Evolutionary conservation across 2,113 vertebrate species (phyloP).

Genomic region (Xiphophorus maculatus): DNA sequence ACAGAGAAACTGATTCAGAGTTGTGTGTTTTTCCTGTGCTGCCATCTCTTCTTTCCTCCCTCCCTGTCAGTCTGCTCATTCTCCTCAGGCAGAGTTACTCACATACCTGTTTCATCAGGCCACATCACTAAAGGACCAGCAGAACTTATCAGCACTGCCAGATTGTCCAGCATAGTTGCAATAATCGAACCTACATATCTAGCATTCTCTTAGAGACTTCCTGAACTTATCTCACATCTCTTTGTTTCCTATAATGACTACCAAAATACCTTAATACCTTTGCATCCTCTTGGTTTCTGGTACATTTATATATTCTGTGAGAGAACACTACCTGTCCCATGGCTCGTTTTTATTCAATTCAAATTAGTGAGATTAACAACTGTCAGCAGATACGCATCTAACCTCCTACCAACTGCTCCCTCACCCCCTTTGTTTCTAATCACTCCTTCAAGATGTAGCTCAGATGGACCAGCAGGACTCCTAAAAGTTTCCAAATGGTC

Average conservation of each 20-base stretch:
- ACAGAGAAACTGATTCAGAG: conserved; percentile 39
- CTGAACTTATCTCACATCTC: not conserved
- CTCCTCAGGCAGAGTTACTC: not conserved
- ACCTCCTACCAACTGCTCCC: not conserved
- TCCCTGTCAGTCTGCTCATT: not conserved
- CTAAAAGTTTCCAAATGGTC: not conserved
- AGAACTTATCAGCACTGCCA: not conserved
- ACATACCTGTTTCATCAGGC: not conserved
- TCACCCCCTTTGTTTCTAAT: not conserved
- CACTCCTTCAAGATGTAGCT: not conserved
- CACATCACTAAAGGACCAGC: not conserved
- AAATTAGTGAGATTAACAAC: too few relatives aligned
- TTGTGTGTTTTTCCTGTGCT: not conserved
- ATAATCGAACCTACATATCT: not conserved
- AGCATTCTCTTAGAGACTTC: not conserved
- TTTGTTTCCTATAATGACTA: not conserved
- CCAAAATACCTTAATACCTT: not conserved
- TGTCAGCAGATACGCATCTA: not conserved
- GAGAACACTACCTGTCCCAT: not conserved
- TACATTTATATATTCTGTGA: not conserved
- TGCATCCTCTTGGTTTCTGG: not conserved
- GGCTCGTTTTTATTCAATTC: not conserved
- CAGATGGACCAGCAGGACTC: not conserved
- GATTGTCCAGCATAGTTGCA: not conserved
- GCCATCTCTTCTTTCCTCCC: not conserved